Percentiles rank a stretch among this genome's conserved stretches.
Evolutionary conservation across 2,797 vertebrate species (phyloP).

Genomic region (Pteronotus mesoamericanus): DNA sequence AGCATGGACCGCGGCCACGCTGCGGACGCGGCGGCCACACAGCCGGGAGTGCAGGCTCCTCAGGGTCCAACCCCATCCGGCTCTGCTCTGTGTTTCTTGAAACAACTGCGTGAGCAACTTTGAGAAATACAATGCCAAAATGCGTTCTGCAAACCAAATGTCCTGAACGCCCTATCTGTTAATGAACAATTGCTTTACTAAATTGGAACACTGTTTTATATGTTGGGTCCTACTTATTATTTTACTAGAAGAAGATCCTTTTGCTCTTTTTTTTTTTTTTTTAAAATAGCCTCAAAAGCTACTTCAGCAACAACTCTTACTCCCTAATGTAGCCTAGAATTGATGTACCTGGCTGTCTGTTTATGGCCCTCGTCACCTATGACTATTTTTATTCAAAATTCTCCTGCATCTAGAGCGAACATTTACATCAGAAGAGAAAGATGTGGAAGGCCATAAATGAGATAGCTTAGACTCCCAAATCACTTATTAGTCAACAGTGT

Average conservation of each 20-base stretch:
- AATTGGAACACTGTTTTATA: neutral
- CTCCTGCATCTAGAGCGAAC: neutral
- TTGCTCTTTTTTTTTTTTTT: too few species aligned
- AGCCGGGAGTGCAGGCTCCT: too few species aligned
- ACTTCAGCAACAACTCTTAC: neutral
- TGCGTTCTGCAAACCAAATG: neutral
- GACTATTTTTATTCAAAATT: neutral
- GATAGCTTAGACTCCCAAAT: neutral
- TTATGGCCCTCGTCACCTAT: neutral
- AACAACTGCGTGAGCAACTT: neutral
- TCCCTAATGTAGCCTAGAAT: neutral
- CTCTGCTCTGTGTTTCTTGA: neutral
- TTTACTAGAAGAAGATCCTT: neutral
- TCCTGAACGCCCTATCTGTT: neutral
- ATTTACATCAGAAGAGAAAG: neutral
- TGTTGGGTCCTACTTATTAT: neutral
- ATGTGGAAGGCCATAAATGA: neutral
- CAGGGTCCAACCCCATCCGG: neutral
- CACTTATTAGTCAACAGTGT: neutral
- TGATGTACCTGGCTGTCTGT: neutral
- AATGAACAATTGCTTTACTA: neutral
- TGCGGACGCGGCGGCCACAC: neutral
- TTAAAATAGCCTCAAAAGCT: neutral
- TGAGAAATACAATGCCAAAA: neutral
- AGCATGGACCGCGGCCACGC: neutral